Base-by-base conservation (phyloP, 2,888 invertebrate genomes). In the Tenodera sinensis region DNA sequence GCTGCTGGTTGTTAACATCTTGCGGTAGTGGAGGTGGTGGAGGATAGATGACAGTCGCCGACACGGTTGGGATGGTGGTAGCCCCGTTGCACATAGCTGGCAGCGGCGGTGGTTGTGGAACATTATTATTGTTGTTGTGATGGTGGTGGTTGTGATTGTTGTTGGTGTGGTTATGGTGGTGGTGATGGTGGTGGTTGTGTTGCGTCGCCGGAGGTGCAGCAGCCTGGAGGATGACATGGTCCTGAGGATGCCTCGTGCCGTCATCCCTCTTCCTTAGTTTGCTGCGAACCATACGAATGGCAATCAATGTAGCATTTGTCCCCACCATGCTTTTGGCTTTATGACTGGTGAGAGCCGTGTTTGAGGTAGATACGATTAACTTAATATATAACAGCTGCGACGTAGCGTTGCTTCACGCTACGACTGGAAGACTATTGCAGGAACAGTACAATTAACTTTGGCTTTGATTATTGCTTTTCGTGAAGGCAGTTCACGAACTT, bases 231-330 rank as follows among this genome's bases (percentile, higher is more conserved):
- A 91, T 71, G 91, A 91, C 90, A 90, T 90, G 91, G 71, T 88
- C 90, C 89, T 89, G 89, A 30, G 84, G 54, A 71, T 71, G 34
- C 85, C 83, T 84, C 71, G 83, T 89, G 93, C 96, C 95, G 93
- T 97, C 97, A 94, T 97, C 97, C 92, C 97, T 95, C 94, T 97
- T 97, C 93, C 97, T 95, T 94, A 97, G 95, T 95, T 97, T 97
- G 94, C 97, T 97, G 96, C 97, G 97, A 94, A 97, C 97, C 96
- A 97, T 96, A 94, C 97, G 97, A 94, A 97, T 96, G 94, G 97
- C 97, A 94, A 97, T 96, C 93, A 97, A 97, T 27, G 91, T 90
- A 94, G 96, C 97, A 94, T 97, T 97, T 94, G 96, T 97, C 94
- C 97, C 97, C 94, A 97, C 97, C 97, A 97, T 97, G 93, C 95